Base-by-base conservation (phyloP, 2,113 vertebrate species). In the Herpailurus yagouaroundi region DNA sequence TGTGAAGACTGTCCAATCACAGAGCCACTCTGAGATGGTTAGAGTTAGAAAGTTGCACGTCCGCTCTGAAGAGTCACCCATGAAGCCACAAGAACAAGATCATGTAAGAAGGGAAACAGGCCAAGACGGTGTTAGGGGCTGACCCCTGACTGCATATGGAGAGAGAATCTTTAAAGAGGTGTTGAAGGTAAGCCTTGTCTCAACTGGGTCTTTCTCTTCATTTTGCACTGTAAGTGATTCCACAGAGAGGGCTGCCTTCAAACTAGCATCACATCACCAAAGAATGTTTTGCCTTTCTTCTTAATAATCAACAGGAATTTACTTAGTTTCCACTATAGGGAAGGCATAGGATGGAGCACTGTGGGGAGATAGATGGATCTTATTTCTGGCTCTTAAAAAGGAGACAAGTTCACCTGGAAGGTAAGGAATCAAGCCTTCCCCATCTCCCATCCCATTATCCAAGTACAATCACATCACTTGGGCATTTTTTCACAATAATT, bases 21-120 rank as follows among this genome's bases (percentile, higher is more conserved):
- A 14, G 48, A 41, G 60, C 3, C 21, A 18, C 38, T 60, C 41
- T 0, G 7, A 52, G 16, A 55, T 1, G 33, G 11, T 3, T 68
- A 36, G 85, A 5, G 38, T 73, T 69, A 52, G 31, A 45, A 76
- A 63, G 48, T 45, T 64, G 36, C 15, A 3, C 41, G 2, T 52
- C 0, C 9, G n/a, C 33, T 29, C 21, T 3, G 2, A 60, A 1
- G 41, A 4, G 18, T 36, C 33, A 23, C 50, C 13, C 19, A 13
- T 25, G 31, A 7, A 55, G 31, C 71, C 57, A 31, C 18, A 13
- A 82, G 66, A 68, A 50, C 12, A 33, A 33, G 50, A 45, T 33
- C 6, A 6, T 25, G 50, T 63, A 38, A 71, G 41, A 86, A 23
- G 23, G 41, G 36, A 41, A 84, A 71, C 13, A 60, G 9, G 41